Evolutionary conservation across 2,797 vertebrate genomes (phyloP).

Genomic region (Chlorospingus flavigularis): DNA sequence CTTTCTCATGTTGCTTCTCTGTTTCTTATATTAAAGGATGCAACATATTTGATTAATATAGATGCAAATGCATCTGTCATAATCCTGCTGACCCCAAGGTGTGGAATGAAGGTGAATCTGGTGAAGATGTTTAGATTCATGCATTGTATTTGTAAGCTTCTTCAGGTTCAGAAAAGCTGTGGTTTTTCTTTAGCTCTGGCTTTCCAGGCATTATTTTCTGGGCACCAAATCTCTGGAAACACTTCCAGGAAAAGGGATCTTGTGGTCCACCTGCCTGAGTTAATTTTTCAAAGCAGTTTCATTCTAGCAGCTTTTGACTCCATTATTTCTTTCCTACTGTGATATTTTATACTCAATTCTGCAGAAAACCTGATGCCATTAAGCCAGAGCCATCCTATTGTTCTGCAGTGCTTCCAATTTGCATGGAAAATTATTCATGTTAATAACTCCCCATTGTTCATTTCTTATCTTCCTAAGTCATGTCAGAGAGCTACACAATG

Average conservation of each 20-base stretch:
- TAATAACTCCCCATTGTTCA: slow-evolving; percentile 42
- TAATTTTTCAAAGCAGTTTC: not conserved
- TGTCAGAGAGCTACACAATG: not conserved
- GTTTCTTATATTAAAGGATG: not conserved
- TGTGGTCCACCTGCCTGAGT: not conserved
- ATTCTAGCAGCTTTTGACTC: not conserved
- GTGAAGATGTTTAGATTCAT: not conserved
- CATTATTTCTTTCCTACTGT: not conserved
- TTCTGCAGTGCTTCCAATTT: slow-evolving; percentile 12
- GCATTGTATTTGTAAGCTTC: not conserved
- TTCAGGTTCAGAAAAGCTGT: not conserved
- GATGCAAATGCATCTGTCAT: not conserved
- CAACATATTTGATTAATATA: not conserved
- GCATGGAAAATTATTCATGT: slow-evolving; percentile 36
- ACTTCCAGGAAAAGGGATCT: not conserved
- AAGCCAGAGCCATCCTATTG: not conserved
- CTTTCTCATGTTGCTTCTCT: not conserved
- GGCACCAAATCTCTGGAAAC: not conserved
- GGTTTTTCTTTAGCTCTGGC: not conserved
- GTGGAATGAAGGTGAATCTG: not conserved
- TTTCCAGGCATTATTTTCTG: not conserved
- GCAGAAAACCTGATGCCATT: not conserved
- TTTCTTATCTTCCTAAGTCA: slow-evolving; percentile 31
- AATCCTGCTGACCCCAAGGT: not conserved
- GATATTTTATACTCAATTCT: not conserved